Evolutionary conservation across 2,113 vertebrate genomes (phyloP), one percentile per base, ranked within the genome.

Genomic region (Phylloscopus trochilus): DNA sequence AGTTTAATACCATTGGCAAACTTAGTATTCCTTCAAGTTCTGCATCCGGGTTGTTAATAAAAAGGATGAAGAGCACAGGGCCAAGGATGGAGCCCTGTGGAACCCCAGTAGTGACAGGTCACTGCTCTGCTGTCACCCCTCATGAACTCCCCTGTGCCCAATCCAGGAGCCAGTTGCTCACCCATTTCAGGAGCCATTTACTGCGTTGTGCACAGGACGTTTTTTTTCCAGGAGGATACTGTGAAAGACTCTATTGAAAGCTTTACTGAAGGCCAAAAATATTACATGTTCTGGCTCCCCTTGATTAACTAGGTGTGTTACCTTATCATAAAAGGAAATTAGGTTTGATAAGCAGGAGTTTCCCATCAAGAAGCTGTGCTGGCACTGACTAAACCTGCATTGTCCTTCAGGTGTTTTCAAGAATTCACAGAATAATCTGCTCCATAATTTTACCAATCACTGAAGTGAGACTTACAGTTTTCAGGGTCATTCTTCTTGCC

Each of bases 351-450:
- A 78, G 39, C 39, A 53, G 39, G 28, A 33, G 18, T 46, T 52
- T 11, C 7, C 7, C 0, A 4, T 46, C 15, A 4, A 28, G 37
- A 53, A 78, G 44, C 17, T 2, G 0, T 12, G 27, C 17, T 35
- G 13, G 47, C 7, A 70, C 33, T 70, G 33, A 55, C 23, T 4
- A 39, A 39, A 44, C 6, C 19, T 53, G 23, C 2, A 0, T n/a
- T 70, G 47, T 55, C 56, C 64, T 62, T 62, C 15, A 55, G 41
- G 41, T 62, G 13, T 47, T 55, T 87, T n/a, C 15, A 63, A 39
- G 35, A 79, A n/a, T 10, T 70, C 20, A 17, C 28, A 70, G n/a
- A 68, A 52, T 44, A 51, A 41, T 16, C 14, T 51, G 33, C 22
- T 56, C 35, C 15, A 15, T 27, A 28, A 31, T 64, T 88, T 73